These are phyloP conservation scores for Eupithecia subfuscata DNA, from an alignment of 2,888 invertebrate species.

Conservation along the genomic window DNA sequence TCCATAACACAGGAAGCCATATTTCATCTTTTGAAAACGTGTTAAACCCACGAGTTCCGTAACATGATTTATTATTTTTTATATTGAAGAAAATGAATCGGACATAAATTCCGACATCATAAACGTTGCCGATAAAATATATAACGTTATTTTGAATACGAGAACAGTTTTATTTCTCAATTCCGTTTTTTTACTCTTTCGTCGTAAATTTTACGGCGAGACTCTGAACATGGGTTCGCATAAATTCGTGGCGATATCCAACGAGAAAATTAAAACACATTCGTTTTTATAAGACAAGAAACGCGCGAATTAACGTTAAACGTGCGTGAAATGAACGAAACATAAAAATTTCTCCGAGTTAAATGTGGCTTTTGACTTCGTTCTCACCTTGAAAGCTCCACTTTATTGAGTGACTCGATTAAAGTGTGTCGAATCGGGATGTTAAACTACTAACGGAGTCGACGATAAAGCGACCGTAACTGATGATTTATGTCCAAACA, in stretches of 20 bases:
- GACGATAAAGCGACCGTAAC: conserved; percentile 45
- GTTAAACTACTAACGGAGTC: conserved; percentile 67
- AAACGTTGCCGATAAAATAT: conserved; percentile 67
- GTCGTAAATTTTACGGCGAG: conserved; percentile 65
- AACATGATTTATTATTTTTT: conserved; percentile 64
- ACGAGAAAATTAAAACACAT: conserved; percentile 64
- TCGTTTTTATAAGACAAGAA: conserved; percentile 63
- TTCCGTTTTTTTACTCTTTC: conserved; percentile 60
- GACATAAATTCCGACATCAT: conserved; percentile 66
- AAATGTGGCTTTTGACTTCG: conserved; percentile 69
- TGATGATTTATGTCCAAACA: conserved; percentile 23
- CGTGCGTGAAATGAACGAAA: conserved; percentile 78
- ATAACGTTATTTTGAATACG: conserved; percentile 67
- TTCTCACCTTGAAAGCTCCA: conserved; percentile 73
- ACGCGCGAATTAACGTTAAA: conserved; percentile 77
- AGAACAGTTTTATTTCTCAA: conserved; percentile 72
- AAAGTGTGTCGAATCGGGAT: conserved; percentile 77
- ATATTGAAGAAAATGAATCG: conserved; percentile 60
- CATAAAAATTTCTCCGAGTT: conserved; percentile 76
- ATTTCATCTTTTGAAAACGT: conserved; percentile 51
- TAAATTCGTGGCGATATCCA: conserved; percentile 65
- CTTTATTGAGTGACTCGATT: conserved; percentile 75
- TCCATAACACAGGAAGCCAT: conserved; percentile 58
- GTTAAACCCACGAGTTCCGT: conserved; percentile 57
- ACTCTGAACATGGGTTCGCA: conserved; percentile 64